Conservation (phyloP, 2,113 vertebrate species). For the Thunnus thynnus region DNA sequence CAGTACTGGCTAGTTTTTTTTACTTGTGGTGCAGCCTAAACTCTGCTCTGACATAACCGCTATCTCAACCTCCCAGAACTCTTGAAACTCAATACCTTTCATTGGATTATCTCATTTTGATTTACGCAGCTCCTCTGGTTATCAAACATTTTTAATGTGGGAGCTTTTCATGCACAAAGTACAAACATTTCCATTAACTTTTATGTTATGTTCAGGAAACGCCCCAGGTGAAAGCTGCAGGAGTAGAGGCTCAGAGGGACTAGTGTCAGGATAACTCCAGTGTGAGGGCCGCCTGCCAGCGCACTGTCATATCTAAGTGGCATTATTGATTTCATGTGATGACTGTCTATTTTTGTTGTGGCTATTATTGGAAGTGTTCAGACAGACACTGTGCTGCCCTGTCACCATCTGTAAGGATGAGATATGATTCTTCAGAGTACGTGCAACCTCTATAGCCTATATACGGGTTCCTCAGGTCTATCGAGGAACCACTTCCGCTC, state of each 20-base stretch:
- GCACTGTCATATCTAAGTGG: conserved; percentile 74
- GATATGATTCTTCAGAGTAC: conserved; percentile 55
- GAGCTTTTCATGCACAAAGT: background rate
- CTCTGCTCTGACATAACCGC: background rate
- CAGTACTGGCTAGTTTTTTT: background rate
- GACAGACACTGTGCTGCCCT: conserved; percentile 22
- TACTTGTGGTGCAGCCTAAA: background rate
- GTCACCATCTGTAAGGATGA: conserved; percentile 55
- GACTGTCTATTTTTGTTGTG: conserved; percentile 77
- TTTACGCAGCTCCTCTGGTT: background rate
- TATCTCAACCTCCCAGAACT: background rate
- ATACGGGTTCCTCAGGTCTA: background rate
- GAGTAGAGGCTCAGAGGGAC: background rate
- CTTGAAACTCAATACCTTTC: background rate
- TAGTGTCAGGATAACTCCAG: conserved; percentile 46
- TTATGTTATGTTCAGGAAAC: background rate
- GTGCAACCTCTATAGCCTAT: background rate
- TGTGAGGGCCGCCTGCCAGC: conserved; percentile 37
- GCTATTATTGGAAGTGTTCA: conserved; percentile 74
- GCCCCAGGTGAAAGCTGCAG: background rate
- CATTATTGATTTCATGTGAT: conserved; percentile 82
- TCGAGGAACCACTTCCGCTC: background rate
- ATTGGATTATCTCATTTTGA: background rate
- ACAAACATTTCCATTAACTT: background rate
- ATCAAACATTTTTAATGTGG: background rate